Evolutionary conservation across 2,888 invertebrate species (phyloP).

Genomic region (Cephus spinipes): DNA sequence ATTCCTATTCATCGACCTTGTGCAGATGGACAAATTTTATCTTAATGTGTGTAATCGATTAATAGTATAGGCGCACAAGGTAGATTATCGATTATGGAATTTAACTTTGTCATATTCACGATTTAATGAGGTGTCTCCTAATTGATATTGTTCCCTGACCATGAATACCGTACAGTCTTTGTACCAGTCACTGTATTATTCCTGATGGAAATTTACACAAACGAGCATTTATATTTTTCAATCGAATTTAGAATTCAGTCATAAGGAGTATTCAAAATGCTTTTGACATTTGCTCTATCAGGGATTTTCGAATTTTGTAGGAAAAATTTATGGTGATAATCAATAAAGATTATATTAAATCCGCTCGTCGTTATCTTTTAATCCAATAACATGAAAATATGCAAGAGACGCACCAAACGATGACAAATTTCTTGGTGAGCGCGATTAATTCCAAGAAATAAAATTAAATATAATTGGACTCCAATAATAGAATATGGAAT

Average conservation of each 20-base stretch:
- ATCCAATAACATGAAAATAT: neutral
- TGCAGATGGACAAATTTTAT: neutral
- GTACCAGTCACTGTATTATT: neutral
- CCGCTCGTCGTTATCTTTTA: neutral
- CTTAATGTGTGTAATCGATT: neutral
- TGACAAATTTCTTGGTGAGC: neutral
- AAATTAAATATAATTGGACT: neutral
- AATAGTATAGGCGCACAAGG: neutral
- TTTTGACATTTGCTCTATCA: neutral
- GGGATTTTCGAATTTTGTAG: neutral
- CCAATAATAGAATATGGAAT: neutral
- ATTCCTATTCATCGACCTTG: neutral
- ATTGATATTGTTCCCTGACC: neutral
- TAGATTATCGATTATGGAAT: neutral
- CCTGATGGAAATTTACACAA: neutral
- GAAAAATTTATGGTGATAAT: neutral
- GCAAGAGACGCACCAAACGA: neutral
- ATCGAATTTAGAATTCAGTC: neutral
- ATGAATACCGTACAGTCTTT: neutral
- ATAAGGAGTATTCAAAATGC: neutral
- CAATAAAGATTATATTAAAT: neutral
- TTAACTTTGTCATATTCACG: neutral
- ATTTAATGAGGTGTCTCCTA: neutral
- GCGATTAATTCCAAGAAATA: neutral
- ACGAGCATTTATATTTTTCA: neutral